Evolutionary conservation across 2,888 invertebrate species (phyloP).

Genomic region (Ectemnius cavifrons): DNA sequence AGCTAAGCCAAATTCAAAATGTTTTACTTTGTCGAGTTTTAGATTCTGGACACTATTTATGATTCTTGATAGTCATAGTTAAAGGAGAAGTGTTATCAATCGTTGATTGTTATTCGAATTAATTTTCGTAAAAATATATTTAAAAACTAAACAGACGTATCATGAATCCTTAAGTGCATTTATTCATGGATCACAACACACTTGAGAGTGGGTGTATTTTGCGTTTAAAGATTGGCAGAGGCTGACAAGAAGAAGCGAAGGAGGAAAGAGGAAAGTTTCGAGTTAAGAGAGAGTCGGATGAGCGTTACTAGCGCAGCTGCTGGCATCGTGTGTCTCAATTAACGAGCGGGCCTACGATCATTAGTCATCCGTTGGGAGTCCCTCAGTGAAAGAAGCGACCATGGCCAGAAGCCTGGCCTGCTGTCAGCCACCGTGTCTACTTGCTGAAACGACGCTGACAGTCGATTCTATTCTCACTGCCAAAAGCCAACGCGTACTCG

Average conservation of each 20-base stretch:
- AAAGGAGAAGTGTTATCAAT: too few relatives aligned
- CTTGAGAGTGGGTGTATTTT: too few relatives aligned
- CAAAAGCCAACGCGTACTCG: neutral
- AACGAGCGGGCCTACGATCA: conserved; percentile 37
- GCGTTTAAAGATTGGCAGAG: too few relatives aligned
- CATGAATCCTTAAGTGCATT: too few relatives aligned
- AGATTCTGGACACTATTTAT: too few relatives aligned
- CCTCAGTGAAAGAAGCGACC: conserved; percentile 14
- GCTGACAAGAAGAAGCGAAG: neutral
- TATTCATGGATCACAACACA: too few relatives aligned
- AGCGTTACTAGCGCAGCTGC: conserved; percentile 42
- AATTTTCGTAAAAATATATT: too few relatives aligned
- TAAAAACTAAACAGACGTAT: too few relatives aligned
- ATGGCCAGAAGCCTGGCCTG: neutral
- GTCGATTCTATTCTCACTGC: neutral
- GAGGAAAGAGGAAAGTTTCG: neutral
- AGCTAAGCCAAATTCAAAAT: neutral
- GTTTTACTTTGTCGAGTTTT: too few relatives aligned
- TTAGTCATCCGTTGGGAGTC: conserved; percentile 45
- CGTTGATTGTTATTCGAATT: too few relatives aligned
- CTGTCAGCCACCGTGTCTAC: neutral
- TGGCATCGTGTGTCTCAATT: conserved; percentile 49
- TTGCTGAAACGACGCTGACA: neutral
- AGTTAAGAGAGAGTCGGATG: conserved; percentile 1
- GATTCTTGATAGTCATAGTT: too few relatives aligned